Evolutionary conservation across 2,888 invertebrate genomes (phyloP).

Genomic region (Notocelia uddmanniana): DNA sequence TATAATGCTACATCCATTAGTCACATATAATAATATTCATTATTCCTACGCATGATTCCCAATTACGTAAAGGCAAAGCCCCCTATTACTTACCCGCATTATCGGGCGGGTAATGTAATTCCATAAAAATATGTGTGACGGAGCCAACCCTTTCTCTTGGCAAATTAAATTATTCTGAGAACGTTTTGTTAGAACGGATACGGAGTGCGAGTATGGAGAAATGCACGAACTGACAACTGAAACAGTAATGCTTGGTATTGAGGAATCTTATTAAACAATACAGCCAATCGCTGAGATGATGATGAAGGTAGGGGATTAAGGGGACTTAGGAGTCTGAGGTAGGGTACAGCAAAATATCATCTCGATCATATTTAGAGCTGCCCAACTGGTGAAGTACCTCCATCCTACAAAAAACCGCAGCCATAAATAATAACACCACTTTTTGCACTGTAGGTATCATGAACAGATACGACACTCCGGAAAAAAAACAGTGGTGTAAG

Average conservation of each 20-base stretch:
- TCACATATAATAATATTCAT: not conserved
- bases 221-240: not conserved
- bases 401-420: no score
- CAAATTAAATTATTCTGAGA: slow-evolving; percentile 46
- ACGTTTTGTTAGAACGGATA: slow-evolving; percentile 26
- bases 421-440: no score
- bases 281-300: no score
- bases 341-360: no score
- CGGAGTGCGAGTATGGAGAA: not conserved
- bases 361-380: no score
- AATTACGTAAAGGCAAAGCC: slow-evolving; percentile 33
- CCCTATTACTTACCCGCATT: slow-evolving; percentile 39
- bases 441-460: no score
- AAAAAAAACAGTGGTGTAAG: no score
- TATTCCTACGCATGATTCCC: slow-evolving; percentile 3
- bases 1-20: slow-evolving; percentile 2
- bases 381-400: no score
- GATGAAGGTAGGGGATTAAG: no score
- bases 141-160: slow-evolving; percentile 44
- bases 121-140: slow-evolving; percentile 37
- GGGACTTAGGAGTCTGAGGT: no score
- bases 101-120: slow-evolving; percentile 38
- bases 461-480: no score
- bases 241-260: slow-evolving; percentile 1
- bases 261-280: not conserved